A percentile compares a stretch with the other conserved stretches of the same genome.
Evolutionary conservation across 2,797 vertebrate species (phyloP).

Genomic region (Ceryle rudis): DNA sequence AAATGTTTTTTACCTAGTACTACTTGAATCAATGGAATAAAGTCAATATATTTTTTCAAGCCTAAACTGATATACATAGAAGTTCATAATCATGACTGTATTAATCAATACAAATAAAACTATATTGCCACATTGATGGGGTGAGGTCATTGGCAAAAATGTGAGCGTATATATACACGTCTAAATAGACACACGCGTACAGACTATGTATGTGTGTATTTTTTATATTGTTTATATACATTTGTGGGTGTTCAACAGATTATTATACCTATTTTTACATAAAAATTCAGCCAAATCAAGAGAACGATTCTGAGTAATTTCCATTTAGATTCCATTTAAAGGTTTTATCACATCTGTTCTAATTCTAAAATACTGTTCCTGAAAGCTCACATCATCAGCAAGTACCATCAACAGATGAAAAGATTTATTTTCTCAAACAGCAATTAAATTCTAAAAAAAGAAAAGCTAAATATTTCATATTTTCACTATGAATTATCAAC

Average conservation of each 20-base stretch:
- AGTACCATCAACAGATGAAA: neutral
- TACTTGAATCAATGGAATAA: neutral
- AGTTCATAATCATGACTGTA: neutral
- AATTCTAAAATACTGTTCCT: neutral
- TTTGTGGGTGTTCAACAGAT: neutral
- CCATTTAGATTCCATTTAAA: neutral
- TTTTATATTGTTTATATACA: fast-evolving
- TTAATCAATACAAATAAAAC: neutral
- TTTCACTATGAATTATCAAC: neutral
- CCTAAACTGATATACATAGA: neutral
- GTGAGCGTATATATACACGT: fast-evolving
- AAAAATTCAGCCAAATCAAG: neutral
- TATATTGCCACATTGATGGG: neutral
- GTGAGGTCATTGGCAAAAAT: neutral
- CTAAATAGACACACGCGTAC: neutral
- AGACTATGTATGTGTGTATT: fast-evolving
- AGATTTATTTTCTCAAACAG: neutral
- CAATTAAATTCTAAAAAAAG: neutral
- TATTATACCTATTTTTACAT: neutral
- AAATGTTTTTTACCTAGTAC: neutral
- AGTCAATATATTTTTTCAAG: neutral
- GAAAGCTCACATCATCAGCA: neutral
- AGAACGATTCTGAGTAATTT: neutral
- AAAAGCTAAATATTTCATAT: neutral
- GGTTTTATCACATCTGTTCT: neutral